phyloP scores from a whole-genome alignment of 2,888 invertebrate species.

The Pherbina coryleti region DNA sequence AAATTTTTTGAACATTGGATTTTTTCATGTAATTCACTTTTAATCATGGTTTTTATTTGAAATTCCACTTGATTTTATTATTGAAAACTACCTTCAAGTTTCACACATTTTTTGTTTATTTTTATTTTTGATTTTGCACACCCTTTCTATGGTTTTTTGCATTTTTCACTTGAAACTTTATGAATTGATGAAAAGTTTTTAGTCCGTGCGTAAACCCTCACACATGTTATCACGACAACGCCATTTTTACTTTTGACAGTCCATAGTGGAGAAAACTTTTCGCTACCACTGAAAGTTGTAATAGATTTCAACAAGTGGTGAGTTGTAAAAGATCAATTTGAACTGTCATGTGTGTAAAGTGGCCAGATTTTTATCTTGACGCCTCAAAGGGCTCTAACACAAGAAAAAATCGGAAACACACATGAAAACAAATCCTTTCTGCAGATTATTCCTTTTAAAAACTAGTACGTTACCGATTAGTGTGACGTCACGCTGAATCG shows the following conservation, averaged over 20 bases:
- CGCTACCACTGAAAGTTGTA: neutral
- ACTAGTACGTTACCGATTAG: no score
- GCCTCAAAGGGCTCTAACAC: no score
- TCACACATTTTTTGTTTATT: conserved; percentile 47
- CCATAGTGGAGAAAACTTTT: neutral
- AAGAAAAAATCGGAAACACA: no score
- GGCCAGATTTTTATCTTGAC: no score
- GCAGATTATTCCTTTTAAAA: no score
- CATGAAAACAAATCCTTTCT: no score
- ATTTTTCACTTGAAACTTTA: conserved; percentile 45
- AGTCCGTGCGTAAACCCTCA: conserved; percentile 44
- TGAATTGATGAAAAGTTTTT: conserved; percentile 11
- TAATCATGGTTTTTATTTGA: neutral
- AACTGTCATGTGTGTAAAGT: neutral
- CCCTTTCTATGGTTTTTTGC: conserved; percentile 46
- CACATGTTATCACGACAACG: conserved; percentile 55
- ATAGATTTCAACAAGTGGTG: neutral
- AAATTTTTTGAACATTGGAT: neutral
- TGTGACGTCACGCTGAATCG: no score
- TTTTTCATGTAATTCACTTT: conserved; percentile 43
- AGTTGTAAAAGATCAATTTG: neutral
- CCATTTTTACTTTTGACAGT: conserved; percentile 58
- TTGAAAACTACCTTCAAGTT: conserved; percentile 39
- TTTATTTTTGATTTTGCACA: conserved; percentile 37
- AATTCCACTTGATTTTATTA: conserved; percentile 33